These are phyloP conservation scores for Drosophila flavopinicola DNA, from an alignment of 2,888 invertebrate genomes.

Conservation along the genomic window DNA sequence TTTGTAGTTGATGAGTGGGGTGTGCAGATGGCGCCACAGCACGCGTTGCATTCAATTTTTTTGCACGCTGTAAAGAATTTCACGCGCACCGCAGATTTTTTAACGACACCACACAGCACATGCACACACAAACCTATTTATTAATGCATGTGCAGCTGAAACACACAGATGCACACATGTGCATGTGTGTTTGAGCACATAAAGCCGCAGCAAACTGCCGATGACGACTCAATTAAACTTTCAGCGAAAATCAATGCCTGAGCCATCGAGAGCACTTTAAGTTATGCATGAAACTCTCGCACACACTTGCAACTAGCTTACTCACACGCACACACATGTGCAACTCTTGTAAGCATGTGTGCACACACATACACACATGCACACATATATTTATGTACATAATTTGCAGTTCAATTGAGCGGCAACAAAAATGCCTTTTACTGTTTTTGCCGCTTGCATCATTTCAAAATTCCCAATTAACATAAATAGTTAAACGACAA, in stretches of 20 bases:
- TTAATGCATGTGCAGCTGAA: slow-evolving; percentile 13
- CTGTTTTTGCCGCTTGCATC: slow-evolving; percentile 7
- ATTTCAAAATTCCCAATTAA: slow-evolving; percentile 41
- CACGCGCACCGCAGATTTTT: slow-evolving; percentile 44
- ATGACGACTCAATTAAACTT: slow-evolving; percentile 55
- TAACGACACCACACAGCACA: no score
- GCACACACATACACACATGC: background rate
- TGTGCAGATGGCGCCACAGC: slow-evolving; percentile 46
- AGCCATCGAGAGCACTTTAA: slow-evolving; percentile 46
- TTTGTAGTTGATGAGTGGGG: slow-evolving; percentile 23
- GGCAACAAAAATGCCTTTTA: slow-evolving; percentile 35
- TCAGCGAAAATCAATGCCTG: slow-evolving; percentile 53
- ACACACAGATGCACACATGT: background rate
- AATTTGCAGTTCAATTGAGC: slow-evolving; percentile 49
- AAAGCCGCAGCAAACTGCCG: slow-evolving; percentile 29
- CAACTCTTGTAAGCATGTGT: no score
- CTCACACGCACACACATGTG: slow-evolving; percentile 7
- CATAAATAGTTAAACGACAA: slow-evolving; percentile 55
- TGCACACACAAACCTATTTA: slow-evolving; percentile 17
- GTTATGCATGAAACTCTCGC: slow-evolving; percentile 33
- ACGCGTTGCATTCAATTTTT: slow-evolving; percentile 44
- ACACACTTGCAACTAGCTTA: no score
- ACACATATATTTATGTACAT: slow-evolving; percentile 45
- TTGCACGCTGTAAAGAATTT: slow-evolving; percentile 36
- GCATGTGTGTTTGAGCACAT: background rate